Conservation (phyloP, 2,113 vertebrate species). For the Poeciliopsis prolifica region DNA sequence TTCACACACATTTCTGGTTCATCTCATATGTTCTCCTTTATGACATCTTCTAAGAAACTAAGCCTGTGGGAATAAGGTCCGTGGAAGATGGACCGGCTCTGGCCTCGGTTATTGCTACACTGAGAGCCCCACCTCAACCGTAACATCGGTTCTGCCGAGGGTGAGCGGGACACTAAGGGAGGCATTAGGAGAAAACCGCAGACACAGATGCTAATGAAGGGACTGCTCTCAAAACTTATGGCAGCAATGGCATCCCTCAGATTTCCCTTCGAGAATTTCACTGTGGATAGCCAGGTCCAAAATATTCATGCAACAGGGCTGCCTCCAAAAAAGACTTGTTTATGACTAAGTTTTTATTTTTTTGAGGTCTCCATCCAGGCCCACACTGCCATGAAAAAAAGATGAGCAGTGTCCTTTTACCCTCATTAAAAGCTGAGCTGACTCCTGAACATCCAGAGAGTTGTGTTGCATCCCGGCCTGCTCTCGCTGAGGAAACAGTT, state of each 20-base stretch:
- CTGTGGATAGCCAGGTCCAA: constrained; percentile 8
- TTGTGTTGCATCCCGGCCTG: constrained; percentile 12
- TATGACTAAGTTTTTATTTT: constrained; percentile 39
- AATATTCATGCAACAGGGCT: constrained; percentile 53
- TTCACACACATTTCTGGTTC: constrained; percentile 62
- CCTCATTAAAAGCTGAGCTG: constrained; percentile 57
- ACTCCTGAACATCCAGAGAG: constrained; percentile 22
- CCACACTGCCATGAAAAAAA: constrained; percentile 56
- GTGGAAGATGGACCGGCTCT: constrained; percentile 56
- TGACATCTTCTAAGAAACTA: constrained; percentile 62
- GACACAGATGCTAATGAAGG: constrained; percentile 56
- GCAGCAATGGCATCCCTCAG: constrained; percentile 5
- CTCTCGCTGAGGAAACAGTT: constrained; percentile 25
- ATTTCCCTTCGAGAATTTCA: constrained; percentile 2
- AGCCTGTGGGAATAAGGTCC: constrained; percentile 54
- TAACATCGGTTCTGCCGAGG: constrained; percentile 30
- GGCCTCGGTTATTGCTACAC: constrained; percentile 67
- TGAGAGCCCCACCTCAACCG: constrained; percentile 44
- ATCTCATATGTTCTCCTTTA: constrained; percentile 60
- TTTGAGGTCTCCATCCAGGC: constrained; percentile 29
- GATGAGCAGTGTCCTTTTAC: constrained; percentile 51
- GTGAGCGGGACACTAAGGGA: constrained; percentile 19
- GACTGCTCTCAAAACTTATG: constrained; percentile 28
- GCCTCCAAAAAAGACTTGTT: constrained; percentile 52
- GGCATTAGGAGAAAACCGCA: constrained; percentile 29